Conservation (phyloP, 2,888 invertebrate genomes). For the Parnassius glacialis region DNA sequence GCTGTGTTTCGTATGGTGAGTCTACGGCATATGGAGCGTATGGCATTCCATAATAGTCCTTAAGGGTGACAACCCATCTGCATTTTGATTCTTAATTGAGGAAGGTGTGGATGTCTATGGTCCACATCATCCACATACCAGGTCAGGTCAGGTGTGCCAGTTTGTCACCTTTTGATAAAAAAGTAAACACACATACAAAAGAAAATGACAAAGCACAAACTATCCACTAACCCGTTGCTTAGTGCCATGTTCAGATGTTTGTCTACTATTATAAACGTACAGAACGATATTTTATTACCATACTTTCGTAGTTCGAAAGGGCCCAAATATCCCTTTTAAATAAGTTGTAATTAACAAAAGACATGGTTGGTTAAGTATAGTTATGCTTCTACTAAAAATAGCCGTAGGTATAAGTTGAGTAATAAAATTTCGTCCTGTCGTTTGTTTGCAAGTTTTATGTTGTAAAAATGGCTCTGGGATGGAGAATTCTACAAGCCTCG, state of each 20-base stretch:
- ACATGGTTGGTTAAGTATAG: neutral
- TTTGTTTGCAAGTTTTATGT: neutral
- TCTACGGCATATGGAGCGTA: too few species aligned
- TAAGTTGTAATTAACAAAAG: conserved; percentile 2
- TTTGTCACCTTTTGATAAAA: too few species aligned
- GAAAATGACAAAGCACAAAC: neutral
- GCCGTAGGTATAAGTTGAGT: neutral
- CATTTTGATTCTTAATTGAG: too few species aligned
- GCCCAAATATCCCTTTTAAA: neutral
- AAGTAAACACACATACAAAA: too few species aligned
- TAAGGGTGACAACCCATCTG: too few species aligned
- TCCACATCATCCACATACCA: too few species aligned
- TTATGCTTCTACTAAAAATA: conserved; percentile 11
- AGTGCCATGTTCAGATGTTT: conserved; percentile 9
- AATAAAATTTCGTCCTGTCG: neutral
- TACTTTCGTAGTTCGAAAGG: neutral
- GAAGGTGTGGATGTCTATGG: too few species aligned
- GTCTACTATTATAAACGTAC: neutral
- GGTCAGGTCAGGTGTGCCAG: too few species aligned
- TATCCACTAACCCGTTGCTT: neutral
- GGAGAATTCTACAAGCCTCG: neutral
- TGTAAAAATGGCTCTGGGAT: neutral
- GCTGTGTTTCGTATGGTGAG: too few species aligned
- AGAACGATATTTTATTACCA: neutral
- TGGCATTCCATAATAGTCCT: too few species aligned